Conservation (phyloP, 2,797 vertebrate species). For the Sitta carolinensis region DNA sequence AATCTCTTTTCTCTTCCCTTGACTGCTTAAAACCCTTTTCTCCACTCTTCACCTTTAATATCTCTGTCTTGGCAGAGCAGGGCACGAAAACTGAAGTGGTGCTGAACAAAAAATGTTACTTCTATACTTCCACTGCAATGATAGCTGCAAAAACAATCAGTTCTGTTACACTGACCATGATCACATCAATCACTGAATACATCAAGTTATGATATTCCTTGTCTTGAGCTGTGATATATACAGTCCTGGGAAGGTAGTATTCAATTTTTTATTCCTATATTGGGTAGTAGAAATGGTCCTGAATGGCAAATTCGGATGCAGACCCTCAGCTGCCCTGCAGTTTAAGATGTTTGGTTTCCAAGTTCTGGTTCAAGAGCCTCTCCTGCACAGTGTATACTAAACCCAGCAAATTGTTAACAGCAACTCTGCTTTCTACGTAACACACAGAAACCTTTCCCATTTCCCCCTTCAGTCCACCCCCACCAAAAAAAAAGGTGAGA, state of each 20-base stretch:
- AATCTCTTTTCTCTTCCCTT: conserved; percentile 30
- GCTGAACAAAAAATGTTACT: conserved; percentile 6
- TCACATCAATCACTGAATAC: not conserved
- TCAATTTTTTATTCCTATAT: not conserved
- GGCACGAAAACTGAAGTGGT: not conserved
- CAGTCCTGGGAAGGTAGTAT: not conserved
- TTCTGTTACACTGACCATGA: not conserved
- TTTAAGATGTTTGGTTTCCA: not conserved
- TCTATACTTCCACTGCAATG: not conserved
- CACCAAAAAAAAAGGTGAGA: not conserved
- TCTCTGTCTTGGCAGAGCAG: not conserved
- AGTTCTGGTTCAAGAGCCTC: not conserved
- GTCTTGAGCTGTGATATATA: not conserved
- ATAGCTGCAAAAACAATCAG: not conserved
- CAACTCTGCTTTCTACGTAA: not conserved
- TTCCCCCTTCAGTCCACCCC: not conserved
- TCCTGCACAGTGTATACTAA: not conserved
- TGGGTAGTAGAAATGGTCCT: not conserved
- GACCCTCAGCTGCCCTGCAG: not conserved
- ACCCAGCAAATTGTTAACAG: not conserved
- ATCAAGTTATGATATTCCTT: not conserved
- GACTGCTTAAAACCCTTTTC: conserved; percentile 32
- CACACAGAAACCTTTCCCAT: not conserved
- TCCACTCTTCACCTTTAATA: conserved; percentile 28
- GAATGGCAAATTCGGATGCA: not conserved